A percentile compares a stretch with the other conserved stretches of the same genome.
These are phyloP conservation scores for Acanthosoma haemorrhoidale DNA, from an alignment of 2,888 invertebrate genomes.

Conservation along the genomic window DNA sequence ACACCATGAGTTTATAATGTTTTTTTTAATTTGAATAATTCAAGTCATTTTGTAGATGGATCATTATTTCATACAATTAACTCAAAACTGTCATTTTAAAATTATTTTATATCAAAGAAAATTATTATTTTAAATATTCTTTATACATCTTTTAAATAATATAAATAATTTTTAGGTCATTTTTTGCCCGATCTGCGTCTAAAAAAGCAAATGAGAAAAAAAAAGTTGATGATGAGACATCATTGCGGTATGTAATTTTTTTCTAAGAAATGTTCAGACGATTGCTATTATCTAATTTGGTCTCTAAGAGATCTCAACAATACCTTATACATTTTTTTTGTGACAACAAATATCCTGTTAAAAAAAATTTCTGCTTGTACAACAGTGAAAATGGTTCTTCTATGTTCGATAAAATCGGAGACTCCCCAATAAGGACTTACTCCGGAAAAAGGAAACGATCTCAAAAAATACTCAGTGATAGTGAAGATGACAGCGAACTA, in stretches of 20 bases:
- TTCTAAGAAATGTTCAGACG: constrained; percentile 2
- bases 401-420: constrained; percentile 7
- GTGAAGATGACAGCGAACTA: constrained; percentile 39
- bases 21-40: too few species aligned
- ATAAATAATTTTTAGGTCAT: constrained; percentile 45
- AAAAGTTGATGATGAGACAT: constrained; percentile 30
- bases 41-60: too few species aligned
- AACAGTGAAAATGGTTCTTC: constrained; percentile 10
- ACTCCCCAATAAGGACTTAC: constrained; percentile 34
- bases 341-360: neutral
- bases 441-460: constrained; percentile 38
- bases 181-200: constrained; percentile 45
- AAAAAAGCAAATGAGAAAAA: constrained; percentile 41
- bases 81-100: too few species aligned
- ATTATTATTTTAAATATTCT: too few species aligned
- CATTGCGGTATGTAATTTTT: constrained; percentile 42
- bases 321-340: neutral
- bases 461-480: constrained; percentile 40
- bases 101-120: too few species aligned
- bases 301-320: neutral
- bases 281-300: neutral
- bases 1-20: too few species aligned
- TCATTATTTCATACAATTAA: too few species aligned
- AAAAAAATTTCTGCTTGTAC: constrained; percentile 15
- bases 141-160: too few species aligned